Percentiles rank a stretch among this genome's conserved stretches.
phyloP scores from a whole-genome alignment of 2,888 invertebrate species.

The Acleris cristana region DNA sequence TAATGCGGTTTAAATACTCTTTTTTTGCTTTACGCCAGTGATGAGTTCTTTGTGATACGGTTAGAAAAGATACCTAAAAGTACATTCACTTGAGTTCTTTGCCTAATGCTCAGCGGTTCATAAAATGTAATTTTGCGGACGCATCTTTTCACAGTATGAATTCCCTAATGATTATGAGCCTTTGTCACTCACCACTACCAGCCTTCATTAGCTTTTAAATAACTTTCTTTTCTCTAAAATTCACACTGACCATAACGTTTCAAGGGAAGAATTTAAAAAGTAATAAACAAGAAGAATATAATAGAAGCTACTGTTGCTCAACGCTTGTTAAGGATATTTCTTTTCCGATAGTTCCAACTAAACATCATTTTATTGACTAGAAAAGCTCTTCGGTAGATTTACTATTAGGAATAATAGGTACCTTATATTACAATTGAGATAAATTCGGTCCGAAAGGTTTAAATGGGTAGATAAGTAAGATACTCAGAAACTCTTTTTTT shows the following conservation, averaged over 20 bases:
- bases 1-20: constrained; percentile 3
- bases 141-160: constrained; percentile 21
- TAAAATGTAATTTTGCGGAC: constrained; percentile 14
- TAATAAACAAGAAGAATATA: too few species aligned
- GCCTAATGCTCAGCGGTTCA: not conserved
- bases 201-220: constrained; percentile 7
- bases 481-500: too few species aligned
- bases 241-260: not conserved
- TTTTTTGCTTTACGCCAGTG: not conserved
- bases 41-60: not conserved
- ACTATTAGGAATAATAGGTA: too few species aligned
- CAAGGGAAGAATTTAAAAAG: not conserved
- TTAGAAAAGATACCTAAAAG: not conserved
- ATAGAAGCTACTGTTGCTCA: too few species aligned
- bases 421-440: too few species aligned
- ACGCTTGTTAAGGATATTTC: too few species aligned
- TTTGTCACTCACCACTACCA: constrained; percentile 15
- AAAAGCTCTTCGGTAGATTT: too few species aligned
- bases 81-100: not conserved
- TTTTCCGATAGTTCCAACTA: not conserved
- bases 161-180: constrained; percentile 15
- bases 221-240: constrained; percentile 15
- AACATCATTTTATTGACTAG: not conserved
- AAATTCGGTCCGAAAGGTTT: too few species aligned
- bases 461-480: too few species aligned